phyloP scores from a whole-genome alignment of 2,113 vertebrate species.

The Boleophthalmus pectinirostris region DNA sequence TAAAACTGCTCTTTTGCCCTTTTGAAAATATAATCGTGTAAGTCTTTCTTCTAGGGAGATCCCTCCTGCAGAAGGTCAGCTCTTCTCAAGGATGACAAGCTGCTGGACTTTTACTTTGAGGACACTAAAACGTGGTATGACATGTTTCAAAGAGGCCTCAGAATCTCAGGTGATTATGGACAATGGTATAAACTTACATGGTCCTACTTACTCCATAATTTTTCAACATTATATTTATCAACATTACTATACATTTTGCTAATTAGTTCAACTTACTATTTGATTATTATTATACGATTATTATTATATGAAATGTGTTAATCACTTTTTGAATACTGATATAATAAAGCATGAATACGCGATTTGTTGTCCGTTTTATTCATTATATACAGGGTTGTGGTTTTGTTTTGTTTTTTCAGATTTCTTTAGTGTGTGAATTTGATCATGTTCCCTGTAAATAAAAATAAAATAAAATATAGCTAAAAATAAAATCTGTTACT shows the following conservation, averaged over 20 bases:
- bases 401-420: not conserved
- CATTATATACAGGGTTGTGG: not conserved
- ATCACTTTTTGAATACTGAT: too few relatives aligned
- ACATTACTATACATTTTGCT: too few relatives aligned
- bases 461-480: too few relatives aligned
- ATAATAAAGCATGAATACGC: not conserved
- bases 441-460: too few relatives aligned
- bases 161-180: slow-evolving; percentile 67
- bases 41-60: slow-evolving; percentile 63
- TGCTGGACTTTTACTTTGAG: slow-evolving; percentile 79
- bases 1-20: too few relatives aligned
- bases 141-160: slow-evolving; percentile 79
- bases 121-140: slow-evolving; percentile 77
- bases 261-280: too few relatives aligned
- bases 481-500: too few relatives aligned
- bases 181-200: not conserved
- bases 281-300: too few relatives aligned
- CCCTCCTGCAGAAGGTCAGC: slow-evolving; percentile 74
- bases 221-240: not conserved
- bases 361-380: not conserved
- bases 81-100: slow-evolving; percentile 72
- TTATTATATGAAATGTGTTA: too few relatives aligned
- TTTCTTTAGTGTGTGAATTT: not conserved
- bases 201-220: not conserved
- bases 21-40: not conserved